Conservation (phyloP, 37 sponge, comb jelly and placozoan species). For the Spongia lamella region DNA sequence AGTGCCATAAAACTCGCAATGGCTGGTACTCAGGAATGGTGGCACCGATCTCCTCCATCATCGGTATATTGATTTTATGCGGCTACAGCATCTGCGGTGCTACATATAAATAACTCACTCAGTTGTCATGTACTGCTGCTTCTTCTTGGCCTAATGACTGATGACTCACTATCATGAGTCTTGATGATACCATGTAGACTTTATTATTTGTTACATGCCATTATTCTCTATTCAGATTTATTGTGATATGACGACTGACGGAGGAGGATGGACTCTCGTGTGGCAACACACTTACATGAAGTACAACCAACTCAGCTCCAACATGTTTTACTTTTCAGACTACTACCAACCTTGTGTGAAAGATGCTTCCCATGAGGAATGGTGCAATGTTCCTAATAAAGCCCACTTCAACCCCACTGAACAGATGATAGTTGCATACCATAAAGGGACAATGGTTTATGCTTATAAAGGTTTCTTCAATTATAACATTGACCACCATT, state of each 20-base stretch:
- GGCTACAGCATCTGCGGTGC: no score
- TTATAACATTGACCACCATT: conserved; percentile 24
- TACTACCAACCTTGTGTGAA: conserved; percentile 7
- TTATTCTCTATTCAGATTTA: background rate
- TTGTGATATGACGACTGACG: conserved; percentile 18
- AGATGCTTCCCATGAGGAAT: background rate
- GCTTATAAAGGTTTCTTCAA: conserved; percentile 19
- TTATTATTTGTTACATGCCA: no score
- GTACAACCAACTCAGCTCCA: background rate
- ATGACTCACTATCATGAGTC: no score
- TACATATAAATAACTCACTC: no score
- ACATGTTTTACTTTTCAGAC: conserved; percentile 6
- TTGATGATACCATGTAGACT: no score
- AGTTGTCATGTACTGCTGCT: no score
- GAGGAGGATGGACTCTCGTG: conserved; percentile 15
- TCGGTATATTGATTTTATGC: no score
- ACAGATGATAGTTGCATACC: conserved; percentile 34
- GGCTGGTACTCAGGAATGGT: no score
- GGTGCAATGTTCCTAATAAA: conserved; percentile 11
- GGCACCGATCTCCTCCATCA: no score
- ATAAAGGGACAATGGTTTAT: conserved; percentile 13
- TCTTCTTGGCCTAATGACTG: no score
- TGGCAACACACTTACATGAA: conserved; percentile 9
- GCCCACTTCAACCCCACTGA: conserved; percentile 9
- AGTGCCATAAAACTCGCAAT: no score